A percentile compares a stretch with the other conserved stretches of the same genome.
phyloP scores from a whole-genome alignment of 1,140 invertebrate genomes.

The Daktulosphaira vitifoliae region DNA sequence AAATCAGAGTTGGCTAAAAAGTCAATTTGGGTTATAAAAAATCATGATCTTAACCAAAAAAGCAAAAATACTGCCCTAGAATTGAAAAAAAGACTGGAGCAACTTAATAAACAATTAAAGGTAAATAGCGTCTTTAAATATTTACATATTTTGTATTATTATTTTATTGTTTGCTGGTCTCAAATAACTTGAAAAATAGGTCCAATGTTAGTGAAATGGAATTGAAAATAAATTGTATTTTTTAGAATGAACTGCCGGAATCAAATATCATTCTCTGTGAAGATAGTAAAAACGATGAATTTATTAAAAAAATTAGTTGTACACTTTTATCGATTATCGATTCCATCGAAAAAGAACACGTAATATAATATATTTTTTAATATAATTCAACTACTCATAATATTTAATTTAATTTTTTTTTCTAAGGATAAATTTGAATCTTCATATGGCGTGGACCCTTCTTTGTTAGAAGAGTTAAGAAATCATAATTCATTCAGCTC shows the following conservation, averaged over 20 bases:
- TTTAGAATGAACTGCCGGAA: constrained; percentile 51
- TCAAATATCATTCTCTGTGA: constrained; percentile 51
- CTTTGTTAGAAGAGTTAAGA: constrained; percentile 58
- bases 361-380: neutral
- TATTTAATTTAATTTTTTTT: neutral
- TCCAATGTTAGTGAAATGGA: too few species aligned
- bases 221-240: constrained; percentile 34
- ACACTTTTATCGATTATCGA: constrained; percentile 49
- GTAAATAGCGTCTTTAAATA: constrained; percentile 1
- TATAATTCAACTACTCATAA: neutral
- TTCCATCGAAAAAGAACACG: constrained; percentile 50
- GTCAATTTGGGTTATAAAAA: constrained; percentile 58
- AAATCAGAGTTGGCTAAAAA: constrained; percentile 62
- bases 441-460: constrained; percentile 46
- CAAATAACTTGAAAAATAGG: too few species aligned
- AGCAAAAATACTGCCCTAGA: neutral
- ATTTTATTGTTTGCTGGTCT: constrained; percentile 16
- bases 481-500: constrained; percentile 57
- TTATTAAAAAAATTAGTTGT: constrained; percentile 48
- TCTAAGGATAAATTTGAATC: constrained; percentile 42
- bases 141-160: neutral
- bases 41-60: neutral
- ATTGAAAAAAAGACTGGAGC: constrained; percentile 16
- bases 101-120: constrained; percentile 12
- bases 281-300: constrained; percentile 50